phyloP scores from a whole-genome alignment of 2,888 invertebrate species.

The Dione vanillae region DNA sequence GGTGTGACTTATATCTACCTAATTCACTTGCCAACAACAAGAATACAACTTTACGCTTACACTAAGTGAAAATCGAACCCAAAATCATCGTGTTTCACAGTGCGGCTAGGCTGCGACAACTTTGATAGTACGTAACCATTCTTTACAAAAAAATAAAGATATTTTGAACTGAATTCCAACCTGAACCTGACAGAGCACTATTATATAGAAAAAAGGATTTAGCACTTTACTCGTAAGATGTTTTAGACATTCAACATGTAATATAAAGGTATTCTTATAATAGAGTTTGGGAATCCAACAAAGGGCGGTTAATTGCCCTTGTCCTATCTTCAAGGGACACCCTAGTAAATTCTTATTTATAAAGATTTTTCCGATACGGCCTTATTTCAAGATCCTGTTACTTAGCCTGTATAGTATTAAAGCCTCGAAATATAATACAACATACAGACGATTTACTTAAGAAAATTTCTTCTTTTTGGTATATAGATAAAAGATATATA shows the following conservation, averaged over 20 bases:
- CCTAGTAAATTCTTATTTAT: slow-evolving; percentile 24
- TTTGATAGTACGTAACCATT: too few species aligned
- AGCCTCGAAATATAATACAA: not conserved
- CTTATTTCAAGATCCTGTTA: not conserved
- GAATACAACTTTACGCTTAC: too few species aligned
- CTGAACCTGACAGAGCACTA: not conserved
- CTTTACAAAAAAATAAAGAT: not conserved
- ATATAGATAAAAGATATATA: too few species aligned
- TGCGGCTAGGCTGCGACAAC: too few species aligned
- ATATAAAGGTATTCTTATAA: slow-evolving; percentile 1
- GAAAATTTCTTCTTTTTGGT: too few species aligned
- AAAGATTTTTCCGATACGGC: slow-evolving; percentile 6
- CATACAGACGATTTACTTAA: too few species aligned
- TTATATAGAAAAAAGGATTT: not conserved
- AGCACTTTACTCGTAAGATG: not conserved
- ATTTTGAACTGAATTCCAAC: not conserved
- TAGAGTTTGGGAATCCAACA: slow-evolving; percentile 18
- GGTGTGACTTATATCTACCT: too few species aligned
- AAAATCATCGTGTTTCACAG: too few species aligned
- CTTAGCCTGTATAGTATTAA: not conserved
- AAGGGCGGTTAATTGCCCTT: slow-evolving; percentile 24
- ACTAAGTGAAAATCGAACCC: too few species aligned
- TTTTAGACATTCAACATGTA: not conserved
- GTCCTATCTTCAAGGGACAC: slow-evolving; percentile 10
- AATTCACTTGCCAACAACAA: too few species aligned